Percentiles rank a stretch among this genome's conserved stretches.
These are phyloP conservation scores for Macrochelys suwanniensis DNA, from an alignment of 2,797 vertebrate genomes.

Conservation along the genomic window DNA sequence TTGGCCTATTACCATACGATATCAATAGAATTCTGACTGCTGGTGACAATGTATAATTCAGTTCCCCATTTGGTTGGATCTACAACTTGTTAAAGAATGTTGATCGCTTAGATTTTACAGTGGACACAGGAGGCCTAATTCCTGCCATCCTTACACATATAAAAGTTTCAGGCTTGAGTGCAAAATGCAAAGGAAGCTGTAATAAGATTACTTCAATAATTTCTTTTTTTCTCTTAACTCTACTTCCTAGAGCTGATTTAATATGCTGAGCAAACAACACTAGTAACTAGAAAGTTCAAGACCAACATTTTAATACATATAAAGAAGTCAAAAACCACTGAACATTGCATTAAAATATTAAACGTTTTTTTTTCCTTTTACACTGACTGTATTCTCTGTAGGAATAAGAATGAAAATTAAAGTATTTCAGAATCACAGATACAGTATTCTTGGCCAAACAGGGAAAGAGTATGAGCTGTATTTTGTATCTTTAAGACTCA, in stretches of 20 bases:
- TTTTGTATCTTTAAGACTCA: neutral
- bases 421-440: neutral
- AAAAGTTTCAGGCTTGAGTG: neutral
- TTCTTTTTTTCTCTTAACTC: neutral
- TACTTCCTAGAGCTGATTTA: neutral
- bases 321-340: neutral
- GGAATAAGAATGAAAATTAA: neutral
- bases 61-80: neutral
- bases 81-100: neutral
- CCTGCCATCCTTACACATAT: neutral
- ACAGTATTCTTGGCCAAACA: neutral
- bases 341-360: neutral
- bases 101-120: neutral
- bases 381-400: neutral
- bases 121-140: neutral
- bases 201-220: neutral
- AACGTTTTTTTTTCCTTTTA: neutral
- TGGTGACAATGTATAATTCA: neutral
- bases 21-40: neutral
- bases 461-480: neutral
- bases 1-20: neutral
- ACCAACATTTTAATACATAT: neutral
- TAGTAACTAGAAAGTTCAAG: neutral
- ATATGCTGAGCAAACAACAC: neutral
- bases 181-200: neutral